Conservation (phyloP, 2,797 vertebrate species). For the Danionella dracula region DNA sequence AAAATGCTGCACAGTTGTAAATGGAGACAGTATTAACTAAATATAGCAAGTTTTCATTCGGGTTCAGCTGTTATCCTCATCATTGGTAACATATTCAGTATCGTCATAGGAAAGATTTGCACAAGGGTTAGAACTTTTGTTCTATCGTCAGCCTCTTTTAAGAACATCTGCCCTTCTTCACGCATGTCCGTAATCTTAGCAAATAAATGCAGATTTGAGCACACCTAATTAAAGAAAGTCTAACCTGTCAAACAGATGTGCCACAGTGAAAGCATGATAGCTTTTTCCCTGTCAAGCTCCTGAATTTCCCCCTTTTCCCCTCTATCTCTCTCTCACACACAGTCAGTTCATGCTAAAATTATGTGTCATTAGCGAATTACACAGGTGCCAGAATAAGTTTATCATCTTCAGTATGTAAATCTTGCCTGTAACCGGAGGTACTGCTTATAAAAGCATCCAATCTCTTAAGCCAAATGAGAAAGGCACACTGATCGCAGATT, state of each 20-base stretch:
- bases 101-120: slow-evolving; percentile 68
- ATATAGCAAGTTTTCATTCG: too few species aligned
- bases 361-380: slow-evolving; percentile 80
- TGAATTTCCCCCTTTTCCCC: slow-evolving; percentile 48
- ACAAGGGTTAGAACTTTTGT: slow-evolving; percentile 62
- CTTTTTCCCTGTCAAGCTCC: slow-evolving; percentile 44
- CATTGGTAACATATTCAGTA: slow-evolving; percentile 64
- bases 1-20: too few species aligned
- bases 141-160: slow-evolving; percentile 75
- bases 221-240: slow-evolving; percentile 70
- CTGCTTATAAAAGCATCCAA: slow-evolving; percentile 73
- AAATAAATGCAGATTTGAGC: slow-evolving; percentile 68
- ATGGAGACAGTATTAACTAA: too few species aligned
- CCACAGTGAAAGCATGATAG: slow-evolving; percentile 18
- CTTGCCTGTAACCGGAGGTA: slow-evolving; percentile 77
- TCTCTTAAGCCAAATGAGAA: slow-evolving; percentile 79
- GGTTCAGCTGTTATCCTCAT: slow-evolving; percentile 62
- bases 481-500: slow-evolving; percentile 76
- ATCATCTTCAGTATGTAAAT: slow-evolving; percentile 75
- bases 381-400: slow-evolving; percentile 80
- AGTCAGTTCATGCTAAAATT: slow-evolving; percentile 66
- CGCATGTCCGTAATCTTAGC: slow-evolving; percentile 66
- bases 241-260: slow-evolving; percentile 20
- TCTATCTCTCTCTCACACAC: slow-evolving; percentile 20
- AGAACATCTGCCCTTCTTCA: slow-evolving; percentile 73